Conservation (phyloP, 1,140 invertebrate genomes). For the Cephus cinctus region DNA sequence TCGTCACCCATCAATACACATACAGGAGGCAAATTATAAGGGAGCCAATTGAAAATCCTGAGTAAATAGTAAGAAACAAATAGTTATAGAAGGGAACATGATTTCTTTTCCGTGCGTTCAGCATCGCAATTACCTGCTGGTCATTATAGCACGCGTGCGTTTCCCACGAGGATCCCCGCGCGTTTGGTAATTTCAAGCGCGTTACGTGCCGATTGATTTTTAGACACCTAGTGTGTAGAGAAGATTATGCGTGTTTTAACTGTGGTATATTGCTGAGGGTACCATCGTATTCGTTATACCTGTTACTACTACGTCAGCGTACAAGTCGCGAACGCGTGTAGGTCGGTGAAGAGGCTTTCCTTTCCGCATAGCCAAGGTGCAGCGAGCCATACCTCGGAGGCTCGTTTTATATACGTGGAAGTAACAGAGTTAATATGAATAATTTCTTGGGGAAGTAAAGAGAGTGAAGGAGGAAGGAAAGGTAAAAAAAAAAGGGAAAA, state of each 20-base stretch:
- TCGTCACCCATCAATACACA: no score
- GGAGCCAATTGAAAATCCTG: no score
- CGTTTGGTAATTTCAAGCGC: no score
- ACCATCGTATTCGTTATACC: no score
- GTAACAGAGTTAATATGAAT: constrained; percentile 38
- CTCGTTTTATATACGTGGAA: constrained; percentile 30
- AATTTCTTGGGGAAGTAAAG: constrained; percentile 26
- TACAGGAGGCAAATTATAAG: no score
- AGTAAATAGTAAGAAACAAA: no score
- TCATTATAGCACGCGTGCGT: no score
- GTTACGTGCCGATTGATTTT: constrained; percentile 39
- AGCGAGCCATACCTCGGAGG: constrained; percentile 47
- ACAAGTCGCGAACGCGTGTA: constrained; percentile 14
- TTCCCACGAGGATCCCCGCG: no score
- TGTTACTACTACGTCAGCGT: constrained; percentile 10
- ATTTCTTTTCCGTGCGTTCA: no score
- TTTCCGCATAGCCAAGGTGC: constrained; percentile 56
- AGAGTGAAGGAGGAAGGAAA: constrained; percentile 11
- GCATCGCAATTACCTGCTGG: no score
- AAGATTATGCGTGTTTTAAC: constrained; percentile 29
- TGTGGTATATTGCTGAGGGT: no score
- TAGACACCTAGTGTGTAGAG: constrained; percentile 29
- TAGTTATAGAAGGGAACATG: no score
- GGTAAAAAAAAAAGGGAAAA: constrained; percentile 13
- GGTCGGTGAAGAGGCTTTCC: constrained; percentile 35